A percentile compares a stretch with the other conserved stretches of the same genome.
Conservation (phyloP, 2,888 invertebrate genomes). For the Agonopterix heracliana region DNA sequence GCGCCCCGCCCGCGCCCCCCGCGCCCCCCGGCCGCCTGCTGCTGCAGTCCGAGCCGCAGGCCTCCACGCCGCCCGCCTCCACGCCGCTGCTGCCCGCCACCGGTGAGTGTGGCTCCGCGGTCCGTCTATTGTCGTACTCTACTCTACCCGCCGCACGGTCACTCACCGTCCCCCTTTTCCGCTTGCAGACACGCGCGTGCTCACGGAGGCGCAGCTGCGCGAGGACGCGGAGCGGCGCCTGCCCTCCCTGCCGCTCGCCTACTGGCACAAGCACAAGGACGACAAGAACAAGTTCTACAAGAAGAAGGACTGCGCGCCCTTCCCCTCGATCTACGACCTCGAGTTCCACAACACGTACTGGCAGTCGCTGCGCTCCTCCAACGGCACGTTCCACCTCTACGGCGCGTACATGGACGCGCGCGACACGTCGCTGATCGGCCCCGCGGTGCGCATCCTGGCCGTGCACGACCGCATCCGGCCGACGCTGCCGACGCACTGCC, state of each 20-base stretch:
- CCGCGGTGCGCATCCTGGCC: slow-evolving; percentile 88
- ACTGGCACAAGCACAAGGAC: slow-evolving; percentile 89
- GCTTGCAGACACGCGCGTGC: slow-evolving; percentile 44
- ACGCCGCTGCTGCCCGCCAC: slow-evolving; percentile 29
- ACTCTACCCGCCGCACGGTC: background rate
- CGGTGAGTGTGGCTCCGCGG: slow-evolving; percentile 10
- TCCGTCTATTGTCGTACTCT: background rate
- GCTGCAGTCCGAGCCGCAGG: slow-evolving; percentile 40
- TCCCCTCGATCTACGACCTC: slow-evolving; percentile 92
- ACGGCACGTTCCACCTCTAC: slow-evolving; percentile 93
- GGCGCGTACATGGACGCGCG: slow-evolving; percentile 93
- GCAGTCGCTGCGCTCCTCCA: slow-evolving; percentile 88
- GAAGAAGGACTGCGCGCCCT: slow-evolving; percentile 87
- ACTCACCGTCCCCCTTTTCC: too few species aligned
- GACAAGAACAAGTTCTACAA: slow-evolving; percentile 81
- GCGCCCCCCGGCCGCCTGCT: slow-evolving; percentile 29
- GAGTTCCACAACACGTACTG: slow-evolving; percentile 96
- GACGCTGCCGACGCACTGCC: slow-evolving; percentile 87
- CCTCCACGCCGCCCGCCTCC: slow-evolving; percentile 26
- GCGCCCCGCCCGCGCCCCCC: slow-evolving; percentile 19
- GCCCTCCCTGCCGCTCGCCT: slow-evolving; percentile 89
- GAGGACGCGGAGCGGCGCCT: slow-evolving; percentile 86
- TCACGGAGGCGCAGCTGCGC: slow-evolving; percentile 83
- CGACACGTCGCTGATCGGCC: slow-evolving; percentile 85
- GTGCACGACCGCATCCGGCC: slow-evolving; percentile 95